Evolutionary conservation across 2,797 vertebrate species (phyloP), one percentile per base, ranked within the genome.

Genomic region (Iguana delicatissima): DNA sequence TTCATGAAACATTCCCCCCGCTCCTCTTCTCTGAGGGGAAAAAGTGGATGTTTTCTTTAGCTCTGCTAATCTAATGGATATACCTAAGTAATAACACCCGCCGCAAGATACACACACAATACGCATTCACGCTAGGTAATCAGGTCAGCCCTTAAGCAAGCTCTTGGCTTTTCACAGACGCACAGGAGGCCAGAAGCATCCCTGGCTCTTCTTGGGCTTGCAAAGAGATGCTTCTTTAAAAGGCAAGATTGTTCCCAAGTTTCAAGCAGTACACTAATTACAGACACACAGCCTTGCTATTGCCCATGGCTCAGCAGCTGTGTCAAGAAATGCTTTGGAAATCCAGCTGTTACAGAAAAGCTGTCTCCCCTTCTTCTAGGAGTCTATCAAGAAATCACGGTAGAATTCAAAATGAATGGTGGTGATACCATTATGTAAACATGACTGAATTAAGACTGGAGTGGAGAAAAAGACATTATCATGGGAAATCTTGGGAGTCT

Each of bases 271-370:
- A 73, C 42, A 50, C 72, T 77, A 89, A 84, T 84, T 84, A 38
- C 81, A 89, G 81, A 29, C 32, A 1, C 38, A 16, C 32, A 24
- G 42, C 32, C 32, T 62, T 89, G 55, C 55, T 62, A 9, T 67
- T 26, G 57, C 82, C 82, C 59, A 50, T 84, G 88, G 81, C 57
- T 89, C 73, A 50, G 38, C 72, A 84, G 24, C 81, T 52, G 82
- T 89, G 81, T 89, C 73, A 89, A 67, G 88, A 77, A 50, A 84
- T 13, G 29, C 81, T 84, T 62, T 52, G 57, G 38, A 24, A 77
- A 89, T 35, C 72, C 72, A 84, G 88, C 82, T 83, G 72, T 84
- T 89, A 64, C 35, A 52, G 32, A 84, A 89, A 84, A 84, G n/a
- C 81, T 35, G 42, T 42, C 72, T 84, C 32, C 50, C n/a, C 16